Percentiles rank a stretch among this genome's conserved stretches.
Evolutionary conservation across 2,113 vertebrate species (phyloP).

Genomic region (Ariopsis seemanni): DNA sequence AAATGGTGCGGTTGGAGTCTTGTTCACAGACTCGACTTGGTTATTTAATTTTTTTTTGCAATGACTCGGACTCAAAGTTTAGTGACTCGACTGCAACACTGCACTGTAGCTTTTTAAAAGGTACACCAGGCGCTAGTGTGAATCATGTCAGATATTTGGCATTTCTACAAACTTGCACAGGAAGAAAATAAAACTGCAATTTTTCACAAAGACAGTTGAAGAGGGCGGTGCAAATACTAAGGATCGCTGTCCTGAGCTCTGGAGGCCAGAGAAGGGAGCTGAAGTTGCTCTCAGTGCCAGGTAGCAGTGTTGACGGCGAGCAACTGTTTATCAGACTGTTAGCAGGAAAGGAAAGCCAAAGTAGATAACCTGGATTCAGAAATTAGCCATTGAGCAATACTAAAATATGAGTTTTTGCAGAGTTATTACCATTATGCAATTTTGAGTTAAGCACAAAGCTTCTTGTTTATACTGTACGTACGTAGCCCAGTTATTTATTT

Average conservation of each 20-base stretch:
- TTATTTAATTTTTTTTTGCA: too few species aligned
- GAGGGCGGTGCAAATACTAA: neutral
- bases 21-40: too few species aligned
- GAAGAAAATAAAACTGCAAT: neutral
- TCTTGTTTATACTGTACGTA: neutral
- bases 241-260: neutral
- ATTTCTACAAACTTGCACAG: neutral
- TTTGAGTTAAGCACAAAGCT: neutral
- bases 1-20: too few species aligned
- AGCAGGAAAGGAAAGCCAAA: neutral
- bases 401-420: neutral
- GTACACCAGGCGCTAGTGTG: neutral
- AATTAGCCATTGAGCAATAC: neutral
- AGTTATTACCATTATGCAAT: neutral
- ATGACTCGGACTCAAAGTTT: too few species aligned
- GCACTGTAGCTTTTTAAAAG: too few species aligned
- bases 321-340: constrained; percentile 9
- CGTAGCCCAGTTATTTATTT: neutral
- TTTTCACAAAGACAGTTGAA: neutral
- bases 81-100: too few species aligned
- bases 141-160: neutral
- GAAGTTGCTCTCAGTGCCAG: neutral
- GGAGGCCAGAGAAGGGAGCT: neutral
- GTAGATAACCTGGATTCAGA: neutral
- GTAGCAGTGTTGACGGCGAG: neutral